Base-by-base conservation (phyloP, 1,140 invertebrate genomes). In the Manduca sexta region DNA sequence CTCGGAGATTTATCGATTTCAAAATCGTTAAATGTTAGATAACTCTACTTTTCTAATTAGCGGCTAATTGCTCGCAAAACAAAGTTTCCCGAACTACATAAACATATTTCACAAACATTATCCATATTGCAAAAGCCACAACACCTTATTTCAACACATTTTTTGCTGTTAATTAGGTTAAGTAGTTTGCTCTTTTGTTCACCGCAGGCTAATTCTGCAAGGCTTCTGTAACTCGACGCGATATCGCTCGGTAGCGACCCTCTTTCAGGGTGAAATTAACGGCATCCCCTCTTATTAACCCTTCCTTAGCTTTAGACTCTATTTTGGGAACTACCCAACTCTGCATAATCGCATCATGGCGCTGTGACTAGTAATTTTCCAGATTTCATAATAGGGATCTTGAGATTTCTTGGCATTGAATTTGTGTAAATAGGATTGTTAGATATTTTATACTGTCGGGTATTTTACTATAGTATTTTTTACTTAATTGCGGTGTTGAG, bases 241-340 rank as follows among this genome's bases (percentile, higher is more conserved):
- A 66, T 65, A 64, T 68, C 68, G 58, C 58, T 48, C 51, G 49
- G 41, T 34, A 45, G 31, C 41, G 54, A 53, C 54, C 60, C 64
- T 68, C 65, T 74, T 64, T 60, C 68, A 52, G 68, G 43, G 69
- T 60, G 57, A 68, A 72, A 75, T 77, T 82, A 75, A 76, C 75
- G 60, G 69, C 69, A 69, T 63, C 70, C 68, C 62, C 66, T 67
- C 66, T 70, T 79, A 76, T 78, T 79, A 82, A 76, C 71, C 78
- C 75, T 77, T 74, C 63, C 68, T 60, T 54, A 50, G 43, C 59
- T 3, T 44, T 43, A 45, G 60, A 64, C 63, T 70, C 72, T 74
- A 74, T 80, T 77, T 80, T 58, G 62, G 69, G 60, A 69, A 64
- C 61, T 64, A 66, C 60, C 49, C 31, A 54, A 51, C 56, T 70